Base-by-base conservation (phyloP, 92 coral and sea anemone genomes). In the Metridium senile region DNA sequence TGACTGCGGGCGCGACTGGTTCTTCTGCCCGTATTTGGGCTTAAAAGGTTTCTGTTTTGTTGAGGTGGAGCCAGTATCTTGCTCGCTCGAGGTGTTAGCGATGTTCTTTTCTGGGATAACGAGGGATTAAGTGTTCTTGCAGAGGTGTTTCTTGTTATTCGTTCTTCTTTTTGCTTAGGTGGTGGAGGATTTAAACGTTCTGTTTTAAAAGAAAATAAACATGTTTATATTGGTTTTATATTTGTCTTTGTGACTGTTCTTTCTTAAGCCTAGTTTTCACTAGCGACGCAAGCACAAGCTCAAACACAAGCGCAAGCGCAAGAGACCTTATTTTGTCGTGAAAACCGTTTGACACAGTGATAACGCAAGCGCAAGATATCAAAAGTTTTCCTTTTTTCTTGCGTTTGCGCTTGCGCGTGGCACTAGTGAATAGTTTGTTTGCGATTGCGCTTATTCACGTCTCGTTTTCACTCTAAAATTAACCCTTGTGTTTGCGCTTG, bases 101-200 rank as follows among this genome's bases (percentile, higher is more conserved):
- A 91, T 11, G 88, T 87, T 77, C 97, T 64, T 57, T 91, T 91
- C 51, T 89, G 89, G 11, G 88, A 79, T 10, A 86, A 61, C 1
- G 86, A 93, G 17, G 84, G 81, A 39, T 91, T 89, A 4, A 82
- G 73, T 33, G 76, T 74, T 76, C 56, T 81, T 2, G 96, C 88
- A 26, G 90, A 81, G 1, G 74, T 85, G 32, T 77, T 70, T 25
- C 84, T 58, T 11, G 83, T 53, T 18, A 66, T 65, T 29, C 66
- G 72, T 11, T 76, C 49, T 66, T 86, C 89, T 33, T 88, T 89
- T 58, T 68, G 78, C 66, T 91, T 91, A 10, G 93, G 90, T 11
- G 93, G 97, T 19, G 97, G 93, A 43, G 97, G 97, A 57, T 91
- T 91, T 33, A 91, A 85, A 18, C 93, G 82, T 66, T 91, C 97